Evolutionary conservation across 2,888 invertebrate genomes (phyloP), one percentile per base, ranked within the genome.

Genomic region (Diarsia rubi): DNA sequence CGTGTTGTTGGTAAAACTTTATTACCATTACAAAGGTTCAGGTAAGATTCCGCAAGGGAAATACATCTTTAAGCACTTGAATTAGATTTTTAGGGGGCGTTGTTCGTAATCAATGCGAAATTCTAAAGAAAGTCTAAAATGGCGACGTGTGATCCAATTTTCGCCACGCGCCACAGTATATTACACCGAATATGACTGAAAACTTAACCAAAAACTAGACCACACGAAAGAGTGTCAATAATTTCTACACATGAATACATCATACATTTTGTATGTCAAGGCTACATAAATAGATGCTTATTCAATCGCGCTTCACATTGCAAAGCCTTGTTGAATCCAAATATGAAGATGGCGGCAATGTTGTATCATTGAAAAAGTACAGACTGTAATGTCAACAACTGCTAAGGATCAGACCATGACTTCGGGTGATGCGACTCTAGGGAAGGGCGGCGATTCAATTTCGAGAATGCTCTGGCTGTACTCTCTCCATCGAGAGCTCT

Each of bases 221-320:
- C 45, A 57, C 21, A 31, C n/a, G 24, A 49, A 49, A 62, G 3
- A 79, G 45, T 42, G 49, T 78, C 45, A 76, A 60, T 60, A 68
- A 59, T 76, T 47, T 68, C 45, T 60, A 77, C 45, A 60, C 42
- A 62, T 59, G 59, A 59, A 59, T 19, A 59, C 59, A 3, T 42
- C 24, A 54, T 57, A 44, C 47, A 68, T 44, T 71, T 78, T 78
- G 54, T 60, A 65, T 80, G 83, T 80, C 80, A 80, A 80, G 78
- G 80, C 60, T 82, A 49, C 5, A 31, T 52, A 49, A 49, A 54
- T 47, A 63, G 12, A 45, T 78, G 47, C 31, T 27, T 65, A 54
- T 62, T 54, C 24, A 81, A 80, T 73, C 54, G 62, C 42, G 24
- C 44, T 16, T 45, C 27, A 37, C 45, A 42, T 54, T 63, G 44